Evolutionary conservation across 2,113 vertebrate species (phyloP).

Genomic region (Cygnus buccinator): DNA sequence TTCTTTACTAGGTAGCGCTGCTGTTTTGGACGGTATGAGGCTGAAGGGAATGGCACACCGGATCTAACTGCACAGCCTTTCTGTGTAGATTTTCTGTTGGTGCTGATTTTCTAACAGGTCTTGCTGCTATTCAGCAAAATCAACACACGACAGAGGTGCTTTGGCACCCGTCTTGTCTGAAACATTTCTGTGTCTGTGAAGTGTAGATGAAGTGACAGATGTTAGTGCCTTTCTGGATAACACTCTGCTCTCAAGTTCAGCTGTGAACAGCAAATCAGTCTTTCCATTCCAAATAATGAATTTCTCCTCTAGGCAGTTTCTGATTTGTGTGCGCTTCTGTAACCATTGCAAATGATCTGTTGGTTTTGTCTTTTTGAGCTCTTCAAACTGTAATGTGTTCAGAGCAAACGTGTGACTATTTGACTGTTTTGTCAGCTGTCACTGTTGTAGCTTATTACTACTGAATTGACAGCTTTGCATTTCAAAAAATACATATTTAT

Average conservation of each 20-base stretch:
- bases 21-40: neutral
- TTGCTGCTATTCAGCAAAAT: neutral
- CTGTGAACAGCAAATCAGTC: neutral
- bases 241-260: neutral
- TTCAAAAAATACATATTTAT: neutral
- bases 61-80: fast-evolving
- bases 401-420: neutral
- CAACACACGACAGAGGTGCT: neutral
- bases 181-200: neutral
- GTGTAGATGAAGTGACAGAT: neutral
- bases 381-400: neutral
- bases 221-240: neutral
- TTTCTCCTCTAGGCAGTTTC: neutral
- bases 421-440: neutral
- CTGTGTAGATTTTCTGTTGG: neutral
- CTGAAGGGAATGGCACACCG: neutral
- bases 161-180: neutral
- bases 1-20: neutral
- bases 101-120: neutral
- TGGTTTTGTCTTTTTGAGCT: neutral
- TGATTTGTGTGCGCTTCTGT: neutral
- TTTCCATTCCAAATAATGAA: neutral
- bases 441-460: neutral
- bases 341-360: neutral
- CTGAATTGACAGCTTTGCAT: neutral